Conservation (phyloP, 2,113 vertebrate genomes). For the Propithecus coquereli region DNA sequence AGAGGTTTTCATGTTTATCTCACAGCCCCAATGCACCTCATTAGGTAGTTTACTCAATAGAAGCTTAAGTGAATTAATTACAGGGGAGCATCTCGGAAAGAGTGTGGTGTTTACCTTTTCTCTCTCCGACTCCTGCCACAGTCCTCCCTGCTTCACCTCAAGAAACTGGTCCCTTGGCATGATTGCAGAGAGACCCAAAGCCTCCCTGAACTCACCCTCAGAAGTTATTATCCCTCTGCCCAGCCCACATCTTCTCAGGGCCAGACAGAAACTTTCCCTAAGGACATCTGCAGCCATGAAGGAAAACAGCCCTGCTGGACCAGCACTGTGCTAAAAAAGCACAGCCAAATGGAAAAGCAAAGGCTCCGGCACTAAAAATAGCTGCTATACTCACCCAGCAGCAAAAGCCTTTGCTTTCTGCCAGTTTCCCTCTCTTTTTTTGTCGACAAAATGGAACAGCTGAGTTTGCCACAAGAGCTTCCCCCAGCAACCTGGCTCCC, state of each 20-base stretch:
- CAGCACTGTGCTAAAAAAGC: conserved; percentile 69
- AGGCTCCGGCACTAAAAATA: conserved; percentile 72
- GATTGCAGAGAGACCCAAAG: not conserved
- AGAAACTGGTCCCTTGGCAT: not conserved
- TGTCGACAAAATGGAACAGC: conserved; percentile 64
- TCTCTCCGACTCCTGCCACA: not conserved
- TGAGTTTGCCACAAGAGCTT: conserved; percentile 52
- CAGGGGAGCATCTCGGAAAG: not conserved
- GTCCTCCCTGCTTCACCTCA: not conserved
- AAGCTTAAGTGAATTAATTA: not conserved
- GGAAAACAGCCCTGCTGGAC: conserved; percentile 70
- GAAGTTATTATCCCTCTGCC: not conserved
- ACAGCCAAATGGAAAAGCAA: conserved; percentile 74
- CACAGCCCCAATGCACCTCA: not conserved
- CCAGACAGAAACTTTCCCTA: conserved; percentile 53
- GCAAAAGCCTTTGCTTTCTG: conserved; percentile 73
- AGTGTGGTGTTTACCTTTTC: conserved; percentile 27
- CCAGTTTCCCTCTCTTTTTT: conserved; percentile 45
- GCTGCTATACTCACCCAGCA: conserved; percentile 70
- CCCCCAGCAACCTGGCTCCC: conserved; percentile 55
- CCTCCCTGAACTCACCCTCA: not conserved
- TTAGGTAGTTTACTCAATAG: conserved; percentile 25
- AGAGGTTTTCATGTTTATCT: not conserved
- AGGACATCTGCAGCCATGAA: conserved; percentile 69
- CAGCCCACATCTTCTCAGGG: not conserved